Percentiles rank a stretch among this genome's conserved stretches.
Evolutionary conservation across 2,888 invertebrate species (phyloP).

Genomic region (Galeopsomyia nigrocyanea): DNA sequence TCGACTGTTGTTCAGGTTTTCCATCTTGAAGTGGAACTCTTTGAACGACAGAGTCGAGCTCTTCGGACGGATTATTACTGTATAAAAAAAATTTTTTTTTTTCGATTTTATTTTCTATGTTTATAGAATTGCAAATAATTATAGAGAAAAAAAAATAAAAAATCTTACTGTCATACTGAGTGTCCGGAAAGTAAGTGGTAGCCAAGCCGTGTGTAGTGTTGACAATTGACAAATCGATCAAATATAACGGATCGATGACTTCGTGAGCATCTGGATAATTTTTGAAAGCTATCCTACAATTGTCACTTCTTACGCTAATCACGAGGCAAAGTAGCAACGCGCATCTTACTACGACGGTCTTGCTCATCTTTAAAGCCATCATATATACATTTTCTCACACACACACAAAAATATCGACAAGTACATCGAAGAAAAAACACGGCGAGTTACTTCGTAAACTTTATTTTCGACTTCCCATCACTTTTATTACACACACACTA

Average conservation of each 20-base stretch:
- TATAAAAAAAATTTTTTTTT: no score
- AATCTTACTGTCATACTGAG: constrained; percentile 44
- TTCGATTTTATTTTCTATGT: no score
- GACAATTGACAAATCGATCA: constrained; percentile 25
- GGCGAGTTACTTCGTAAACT: no score
- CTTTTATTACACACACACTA: no score
- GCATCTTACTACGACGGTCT: background rate
- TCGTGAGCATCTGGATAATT: constrained; percentile 20
- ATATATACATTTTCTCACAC: background rate
- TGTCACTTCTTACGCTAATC: constrained; percentile 22
- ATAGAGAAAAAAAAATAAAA: no score
- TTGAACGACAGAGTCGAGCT: constrained; percentile 32
- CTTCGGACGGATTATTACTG: constrained; percentile 38
- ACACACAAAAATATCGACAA: no score
- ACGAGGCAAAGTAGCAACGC: constrained; percentile 3
- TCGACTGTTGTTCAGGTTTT: constrained; percentile 30
- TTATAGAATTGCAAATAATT: no score
- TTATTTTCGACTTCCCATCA: no score
- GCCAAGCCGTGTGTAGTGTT: constrained; percentile 22
- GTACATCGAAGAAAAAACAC: no score
- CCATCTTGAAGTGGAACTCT: constrained; percentile 38
- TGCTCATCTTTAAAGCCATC: background rate
- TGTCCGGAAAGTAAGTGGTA: constrained; percentile 39
- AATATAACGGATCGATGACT: constrained; percentile 24
- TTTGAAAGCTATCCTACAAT: constrained; percentile 38